Evolutionary conservation across 2,797 vertebrate species (phyloP).

Genomic region (Tachyglossus aculeatus): DNA sequence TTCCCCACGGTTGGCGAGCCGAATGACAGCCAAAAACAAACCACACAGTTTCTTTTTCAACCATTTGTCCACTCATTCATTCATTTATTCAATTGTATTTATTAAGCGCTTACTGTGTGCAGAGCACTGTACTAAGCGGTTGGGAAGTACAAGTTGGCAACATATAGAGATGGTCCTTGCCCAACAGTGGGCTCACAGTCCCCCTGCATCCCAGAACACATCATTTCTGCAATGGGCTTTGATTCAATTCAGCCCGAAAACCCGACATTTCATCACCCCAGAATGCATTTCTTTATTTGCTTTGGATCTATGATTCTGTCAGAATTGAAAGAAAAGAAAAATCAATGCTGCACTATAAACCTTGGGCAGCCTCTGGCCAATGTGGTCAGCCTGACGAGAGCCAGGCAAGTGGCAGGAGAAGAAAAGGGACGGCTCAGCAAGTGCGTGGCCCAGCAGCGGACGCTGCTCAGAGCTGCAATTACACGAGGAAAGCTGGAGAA

Average conservation of each 20-base stretch:
- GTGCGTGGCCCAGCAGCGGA: conserved; percentile 79
- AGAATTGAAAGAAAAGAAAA: conserved; percentile 95
- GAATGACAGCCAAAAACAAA: conserved; percentile 82
- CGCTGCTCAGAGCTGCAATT: conserved; percentile 83
- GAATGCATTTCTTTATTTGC: conserved; percentile 89
- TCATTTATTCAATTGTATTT: no score
- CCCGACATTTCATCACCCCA: conserved; percentile 84
- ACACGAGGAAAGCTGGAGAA: conserved; percentile 81
- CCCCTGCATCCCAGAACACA: conserved; percentile 72
- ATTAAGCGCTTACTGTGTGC: no score
- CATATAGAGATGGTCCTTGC: no score
- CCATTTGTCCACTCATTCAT: conserved; percentile 75
- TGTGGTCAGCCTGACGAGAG: conserved; percentile 82
- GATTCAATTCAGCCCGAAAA: conserved; percentile 81
- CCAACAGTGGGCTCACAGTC: no score
- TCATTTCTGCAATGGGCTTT: conserved; percentile 80
- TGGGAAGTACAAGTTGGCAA: no score
- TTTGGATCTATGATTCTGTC: conserved; percentile 97
- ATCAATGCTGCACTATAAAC: conserved; percentile 92
- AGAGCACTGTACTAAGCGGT: no score
- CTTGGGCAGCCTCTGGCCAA: conserved; percentile 82
- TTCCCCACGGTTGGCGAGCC: conserved; percentile 74
- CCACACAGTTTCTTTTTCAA: conserved; percentile 78
- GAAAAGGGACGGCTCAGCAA: conserved; percentile 83
- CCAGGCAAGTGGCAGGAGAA: conserved; percentile 83